phyloP scores from a whole-genome alignment of 2,797 vertebrate species.

The Paguma larvata region DNA sequence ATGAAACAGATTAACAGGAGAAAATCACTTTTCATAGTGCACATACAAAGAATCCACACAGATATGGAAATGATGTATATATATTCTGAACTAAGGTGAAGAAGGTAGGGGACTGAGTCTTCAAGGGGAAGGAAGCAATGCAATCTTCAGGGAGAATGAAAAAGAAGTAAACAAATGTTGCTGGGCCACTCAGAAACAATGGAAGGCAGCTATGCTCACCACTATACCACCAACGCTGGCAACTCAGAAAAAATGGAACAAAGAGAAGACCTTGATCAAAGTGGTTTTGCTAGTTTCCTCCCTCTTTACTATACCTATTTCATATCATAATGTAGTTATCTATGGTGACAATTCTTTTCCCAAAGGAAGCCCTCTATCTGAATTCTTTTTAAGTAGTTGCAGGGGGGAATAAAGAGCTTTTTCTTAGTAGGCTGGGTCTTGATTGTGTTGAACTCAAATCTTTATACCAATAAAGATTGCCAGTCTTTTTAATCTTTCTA shows the following conservation, averaged over 20 bases:
- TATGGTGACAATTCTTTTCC: not conserved
- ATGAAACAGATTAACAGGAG: not conserved
- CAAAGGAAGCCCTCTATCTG: not conserved
- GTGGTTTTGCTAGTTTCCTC: not conserved
- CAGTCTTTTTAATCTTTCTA: not conserved
- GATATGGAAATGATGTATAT: not conserved
- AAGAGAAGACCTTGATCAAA: not conserved
- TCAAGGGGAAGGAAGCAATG: not conserved
- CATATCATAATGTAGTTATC: not conserved
- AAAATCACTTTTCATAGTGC: not conserved
- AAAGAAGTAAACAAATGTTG: not conserved
- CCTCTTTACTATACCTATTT: not conserved
- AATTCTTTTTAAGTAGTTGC: not conserved
- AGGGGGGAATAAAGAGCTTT: not conserved
- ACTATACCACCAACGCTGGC: constrained; percentile 86
- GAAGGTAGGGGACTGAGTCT: not conserved
- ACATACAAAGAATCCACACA: not conserved
- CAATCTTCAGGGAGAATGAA: not conserved
- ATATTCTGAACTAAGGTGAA: not conserved
- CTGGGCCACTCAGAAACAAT: too few species aligned
- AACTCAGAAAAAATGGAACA: too few species aligned
- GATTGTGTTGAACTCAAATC: not conserved
- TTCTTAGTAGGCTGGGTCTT: not conserved
- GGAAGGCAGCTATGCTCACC: constrained; percentile 90
- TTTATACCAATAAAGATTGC: too few species aligned